Evolutionary conservation across 2,113 vertebrate genomes (phyloP).

Genomic region (Alethe castanea): DNA sequence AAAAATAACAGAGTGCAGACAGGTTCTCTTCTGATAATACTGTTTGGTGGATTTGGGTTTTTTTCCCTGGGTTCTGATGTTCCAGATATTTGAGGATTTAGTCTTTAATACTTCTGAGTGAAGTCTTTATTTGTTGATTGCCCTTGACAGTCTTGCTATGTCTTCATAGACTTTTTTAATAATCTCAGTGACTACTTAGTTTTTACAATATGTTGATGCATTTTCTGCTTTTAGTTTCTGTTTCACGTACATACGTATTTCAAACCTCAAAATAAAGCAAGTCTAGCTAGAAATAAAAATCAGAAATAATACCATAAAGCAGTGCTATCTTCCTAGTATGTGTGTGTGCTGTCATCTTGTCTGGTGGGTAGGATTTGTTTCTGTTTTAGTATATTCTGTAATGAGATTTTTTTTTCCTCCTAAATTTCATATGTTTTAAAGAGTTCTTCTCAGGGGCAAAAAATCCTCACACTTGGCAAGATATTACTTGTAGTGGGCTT

Average conservation of each 20-base stretch:
- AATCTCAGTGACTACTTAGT: not conserved
- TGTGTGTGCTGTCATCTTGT: not conserved
- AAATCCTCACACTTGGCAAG: not conserved
- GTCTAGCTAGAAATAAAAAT: not conserved
- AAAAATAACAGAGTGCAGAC: not conserved
- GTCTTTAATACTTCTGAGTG: not conserved
- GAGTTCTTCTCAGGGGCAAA: fast-evolving
- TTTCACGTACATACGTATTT: not conserved
- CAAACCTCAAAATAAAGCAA: not conserved
- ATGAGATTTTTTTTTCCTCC: not conserved
- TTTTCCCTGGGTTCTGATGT: not conserved
- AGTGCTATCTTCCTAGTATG: not conserved
- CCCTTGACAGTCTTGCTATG: not conserved
- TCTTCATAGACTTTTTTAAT: not conserved
- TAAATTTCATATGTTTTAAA: not conserved
- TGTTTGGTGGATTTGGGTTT: not conserved
- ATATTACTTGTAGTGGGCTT: not conserved
- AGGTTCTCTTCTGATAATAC: not conserved
- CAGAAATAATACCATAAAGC: not conserved
- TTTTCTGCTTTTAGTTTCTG: not conserved
- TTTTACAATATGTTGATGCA: not conserved
- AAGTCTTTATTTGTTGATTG: not conserved
- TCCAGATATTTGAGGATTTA: not conserved
- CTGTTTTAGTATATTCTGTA: not conserved
- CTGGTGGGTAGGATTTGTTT: not conserved